Evolutionary conservation across 2,888 invertebrate genomes (phyloP).

Genomic region (Eupithecia subumbrata): DNA sequence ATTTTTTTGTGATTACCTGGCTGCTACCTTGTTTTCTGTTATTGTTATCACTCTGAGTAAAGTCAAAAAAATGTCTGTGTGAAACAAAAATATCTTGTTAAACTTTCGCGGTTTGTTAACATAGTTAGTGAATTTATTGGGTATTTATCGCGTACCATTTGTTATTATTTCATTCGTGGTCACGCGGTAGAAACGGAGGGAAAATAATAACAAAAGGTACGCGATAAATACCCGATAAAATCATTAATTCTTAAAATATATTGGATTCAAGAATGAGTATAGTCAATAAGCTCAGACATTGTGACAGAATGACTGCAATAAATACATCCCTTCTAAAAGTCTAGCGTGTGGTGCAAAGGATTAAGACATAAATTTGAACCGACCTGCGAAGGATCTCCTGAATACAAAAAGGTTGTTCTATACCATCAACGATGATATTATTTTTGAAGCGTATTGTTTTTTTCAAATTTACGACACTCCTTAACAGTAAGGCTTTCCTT

Average conservation of each 20-base stretch:
- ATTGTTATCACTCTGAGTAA: not conserved
- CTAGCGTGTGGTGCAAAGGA: not conserved
- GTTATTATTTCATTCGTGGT: too few relatives aligned
- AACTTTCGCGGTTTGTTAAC: too few relatives aligned
- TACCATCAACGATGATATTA: not conserved
- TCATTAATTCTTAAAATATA: too few relatives aligned
- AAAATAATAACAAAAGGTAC: too few relatives aligned
- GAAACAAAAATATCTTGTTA: not conserved
- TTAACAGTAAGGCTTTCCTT: too few relatives aligned
- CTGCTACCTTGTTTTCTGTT: not conserved
- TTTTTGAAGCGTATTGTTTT: too few relatives aligned
- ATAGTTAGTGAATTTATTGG: too few relatives aligned
- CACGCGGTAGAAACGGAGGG: too few relatives aligned
- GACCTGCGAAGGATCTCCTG: not conserved
- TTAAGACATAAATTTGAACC: not conserved
- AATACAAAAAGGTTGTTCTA: not conserved
- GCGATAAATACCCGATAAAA: too few relatives aligned
- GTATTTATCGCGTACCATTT: too few relatives aligned
- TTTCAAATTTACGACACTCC: too few relatives aligned
- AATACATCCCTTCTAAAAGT: not conserved
- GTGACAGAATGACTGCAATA: not conserved
- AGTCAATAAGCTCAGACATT: not conserved
- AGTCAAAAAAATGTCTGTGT: not conserved
- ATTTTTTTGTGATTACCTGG: not conserved
- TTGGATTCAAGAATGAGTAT: not conserved